Conservation (phyloP, 2,888 invertebrate species). For the Troides aeacus region DNA sequence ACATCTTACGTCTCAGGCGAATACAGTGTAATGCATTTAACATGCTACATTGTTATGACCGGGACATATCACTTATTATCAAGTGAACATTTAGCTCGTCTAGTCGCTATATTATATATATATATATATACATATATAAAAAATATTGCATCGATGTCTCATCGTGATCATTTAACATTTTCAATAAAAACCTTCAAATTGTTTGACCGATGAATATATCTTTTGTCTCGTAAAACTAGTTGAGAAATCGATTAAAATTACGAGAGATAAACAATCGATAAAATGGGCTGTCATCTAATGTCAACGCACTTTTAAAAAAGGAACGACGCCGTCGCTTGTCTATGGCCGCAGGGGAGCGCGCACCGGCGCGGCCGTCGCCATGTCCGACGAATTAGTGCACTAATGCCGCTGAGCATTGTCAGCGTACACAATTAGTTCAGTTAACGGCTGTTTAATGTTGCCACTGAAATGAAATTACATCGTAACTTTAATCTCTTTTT, state of each 20-base stretch:
- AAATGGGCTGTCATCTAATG: slow-evolving; percentile 30
- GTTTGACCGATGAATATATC: too few species aligned
- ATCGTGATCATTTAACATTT: too few species aligned
- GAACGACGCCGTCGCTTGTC: slow-evolving; percentile 41
- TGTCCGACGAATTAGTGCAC: slow-evolving; percentile 41
- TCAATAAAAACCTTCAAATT: too few species aligned
- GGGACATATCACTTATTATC: too few species aligned
- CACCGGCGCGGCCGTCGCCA: slow-evolving; percentile 31
- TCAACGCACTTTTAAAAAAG: slow-evolving; percentile 41
- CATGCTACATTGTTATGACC: too few species aligned
- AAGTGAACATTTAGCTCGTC: too few species aligned
- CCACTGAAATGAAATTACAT: slow-evolving; percentile 3
- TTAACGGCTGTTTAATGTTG: slow-evolving; percentile 31
- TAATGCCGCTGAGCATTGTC: slow-evolving; percentile 40
- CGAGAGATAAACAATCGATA: slow-evolving; percentile 34
- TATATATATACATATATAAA: too few species aligned
- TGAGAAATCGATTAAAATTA: slow-evolving; percentile 9
- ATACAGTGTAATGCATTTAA: too few species aligned
- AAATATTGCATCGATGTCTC: too few species aligned
- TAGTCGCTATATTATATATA: too few species aligned
- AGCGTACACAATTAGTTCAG: slow-evolving; percentile 39
- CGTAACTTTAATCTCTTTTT: too few species aligned
- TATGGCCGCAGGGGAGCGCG: slow-evolving; percentile 43
- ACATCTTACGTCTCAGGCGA: too few species aligned
- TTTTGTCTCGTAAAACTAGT: not conserved